phyloP scores from a whole-genome alignment of 1,140 invertebrate species.

The Leguminivora glycinivorella region DNA sequence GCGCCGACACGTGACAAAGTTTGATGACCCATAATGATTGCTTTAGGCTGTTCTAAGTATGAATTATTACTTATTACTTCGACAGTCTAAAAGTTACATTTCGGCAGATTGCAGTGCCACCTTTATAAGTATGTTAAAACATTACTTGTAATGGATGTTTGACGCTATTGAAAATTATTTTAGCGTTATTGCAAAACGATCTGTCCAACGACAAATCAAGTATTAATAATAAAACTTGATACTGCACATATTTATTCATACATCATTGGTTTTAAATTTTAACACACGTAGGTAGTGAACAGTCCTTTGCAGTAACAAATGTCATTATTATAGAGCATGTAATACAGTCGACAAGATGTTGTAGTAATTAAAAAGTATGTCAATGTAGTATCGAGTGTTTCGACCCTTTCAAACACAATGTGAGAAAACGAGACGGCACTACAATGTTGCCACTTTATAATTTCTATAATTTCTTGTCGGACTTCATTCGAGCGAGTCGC shows the following conservation, averaged over 20 bases:
- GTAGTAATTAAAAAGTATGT: too few relatives aligned
- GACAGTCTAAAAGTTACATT: not conserved
- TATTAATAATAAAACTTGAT: not conserved
- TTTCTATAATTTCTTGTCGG: too few relatives aligned
- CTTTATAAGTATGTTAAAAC: slow-evolving; percentile 13
- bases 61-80: not conserved
- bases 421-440: too few relatives aligned
- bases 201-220: not conserved
- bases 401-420: too few relatives aligned
- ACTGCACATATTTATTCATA: not conserved
- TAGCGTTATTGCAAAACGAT: not conserved
- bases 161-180: slow-evolving; percentile 6
- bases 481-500: not conserved
- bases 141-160: slow-evolving; percentile 3
- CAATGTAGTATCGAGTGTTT: too few relatives aligned
- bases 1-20: too few relatives aligned
- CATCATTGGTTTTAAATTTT: not conserved
- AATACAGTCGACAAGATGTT: too few relatives aligned
- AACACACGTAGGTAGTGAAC: not conserved
- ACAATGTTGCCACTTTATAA: too few relatives aligned
- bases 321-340: not conserved
- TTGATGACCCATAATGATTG: too few relatives aligned
- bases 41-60: not conserved
- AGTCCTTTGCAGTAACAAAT: not conserved
- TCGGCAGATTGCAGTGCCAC: not conserved